Evolutionary conservation across 2,797 vertebrate genomes (phyloP).

Genomic region (Ctenochaetus hawaiiensis): DNA sequence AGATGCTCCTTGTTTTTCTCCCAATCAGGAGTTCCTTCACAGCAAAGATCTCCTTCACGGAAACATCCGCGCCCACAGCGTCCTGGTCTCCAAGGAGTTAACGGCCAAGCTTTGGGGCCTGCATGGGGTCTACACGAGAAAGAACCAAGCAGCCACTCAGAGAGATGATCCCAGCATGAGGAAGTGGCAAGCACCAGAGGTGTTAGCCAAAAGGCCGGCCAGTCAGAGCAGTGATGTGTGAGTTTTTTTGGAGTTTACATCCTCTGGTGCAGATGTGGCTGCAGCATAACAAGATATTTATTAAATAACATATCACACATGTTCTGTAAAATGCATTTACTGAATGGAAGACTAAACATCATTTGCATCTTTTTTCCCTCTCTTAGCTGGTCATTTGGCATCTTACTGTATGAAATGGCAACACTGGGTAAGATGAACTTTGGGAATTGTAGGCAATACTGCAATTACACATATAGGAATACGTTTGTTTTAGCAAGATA

Average conservation of each 20-base stretch:
- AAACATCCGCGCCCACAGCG: constrained; percentile 90
- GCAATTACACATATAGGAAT: background rate
- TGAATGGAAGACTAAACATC: constrained; percentile 10
- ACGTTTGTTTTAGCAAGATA: background rate
- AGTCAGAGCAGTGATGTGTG: constrained; percentile 90
- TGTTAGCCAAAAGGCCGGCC: constrained; percentile 83
- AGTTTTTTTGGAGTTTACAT: constrained; percentile 37
- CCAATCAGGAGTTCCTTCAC: constrained; percentile 90
- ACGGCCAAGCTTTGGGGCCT: constrained; percentile 92
- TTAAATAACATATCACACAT: background rate
- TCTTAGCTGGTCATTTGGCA: constrained; percentile 94
- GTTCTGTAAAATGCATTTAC: background rate
- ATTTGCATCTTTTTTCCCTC: constrained; percentile 55
- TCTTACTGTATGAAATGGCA: constrained; percentile 95
- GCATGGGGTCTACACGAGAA: constrained; percentile 86
- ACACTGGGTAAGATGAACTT: constrained; percentile 88
- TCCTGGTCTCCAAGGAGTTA: constrained; percentile 87
- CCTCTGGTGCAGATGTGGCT: background rate
- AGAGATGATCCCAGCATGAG: constrained; percentile 79
- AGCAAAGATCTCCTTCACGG: constrained; percentile 90
- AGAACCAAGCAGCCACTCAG: constrained; percentile 65
- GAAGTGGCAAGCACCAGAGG: constrained; percentile 95
- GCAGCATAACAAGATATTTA: background rate
- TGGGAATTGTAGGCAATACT: background rate
- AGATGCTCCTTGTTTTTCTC: constrained; percentile 3